These are phyloP conservation scores for Drosophila tanythrix DNA, from an alignment of 2,888 invertebrate genomes.

Conservation along the genomic window DNA sequence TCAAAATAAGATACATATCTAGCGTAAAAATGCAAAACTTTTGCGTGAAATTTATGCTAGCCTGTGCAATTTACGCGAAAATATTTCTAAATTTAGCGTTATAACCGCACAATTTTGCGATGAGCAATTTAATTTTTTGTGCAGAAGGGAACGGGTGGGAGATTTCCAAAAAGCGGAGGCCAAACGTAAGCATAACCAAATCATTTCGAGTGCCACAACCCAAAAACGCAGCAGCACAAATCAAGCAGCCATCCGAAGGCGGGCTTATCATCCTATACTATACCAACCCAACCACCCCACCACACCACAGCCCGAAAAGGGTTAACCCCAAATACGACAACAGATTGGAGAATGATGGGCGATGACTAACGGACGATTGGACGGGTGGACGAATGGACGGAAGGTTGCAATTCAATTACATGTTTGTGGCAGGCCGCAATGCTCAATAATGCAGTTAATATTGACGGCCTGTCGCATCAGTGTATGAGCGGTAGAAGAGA, in stretches of 20 bases:
- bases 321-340: slow-evolving; percentile 56
- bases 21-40: background rate
- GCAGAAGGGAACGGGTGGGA: slow-evolving; percentile 1
- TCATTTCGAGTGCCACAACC: slow-evolving; percentile 27
- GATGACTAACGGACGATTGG: slow-evolving; percentile 52
- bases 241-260: slow-evolving; percentile 38
- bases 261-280: slow-evolving; percentile 9
- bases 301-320: slow-evolving; percentile 16
- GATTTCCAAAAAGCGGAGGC: background rate
- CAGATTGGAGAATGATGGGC: slow-evolving; percentile 37
- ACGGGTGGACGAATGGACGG: slow-evolving; percentile 43
- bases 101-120: slow-evolving; percentile 69
- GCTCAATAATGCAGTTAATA: slow-evolving; percentile 80
- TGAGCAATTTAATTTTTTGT: slow-evolving; percentile 72
- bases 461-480: slow-evolving; percentile 55
- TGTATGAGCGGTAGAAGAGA: background rate
- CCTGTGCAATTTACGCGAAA: slow-evolving; percentile 42
- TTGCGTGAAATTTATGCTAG: slow-evolving; percentile 14
- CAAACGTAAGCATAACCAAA: slow-evolving; percentile 29
- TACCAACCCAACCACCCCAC: background rate
- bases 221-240: slow-evolving; percentile 46
- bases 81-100: slow-evolving; percentile 74
- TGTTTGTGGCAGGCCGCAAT: slow-evolving; percentile 80
- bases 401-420: slow-evolving; percentile 79
- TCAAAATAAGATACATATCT: background rate